A percentile compares a stretch with the other conserved stretches of the same genome.
Conservation (phyloP, 2,113 vertebrate species). For the Equus quagga region DNA sequence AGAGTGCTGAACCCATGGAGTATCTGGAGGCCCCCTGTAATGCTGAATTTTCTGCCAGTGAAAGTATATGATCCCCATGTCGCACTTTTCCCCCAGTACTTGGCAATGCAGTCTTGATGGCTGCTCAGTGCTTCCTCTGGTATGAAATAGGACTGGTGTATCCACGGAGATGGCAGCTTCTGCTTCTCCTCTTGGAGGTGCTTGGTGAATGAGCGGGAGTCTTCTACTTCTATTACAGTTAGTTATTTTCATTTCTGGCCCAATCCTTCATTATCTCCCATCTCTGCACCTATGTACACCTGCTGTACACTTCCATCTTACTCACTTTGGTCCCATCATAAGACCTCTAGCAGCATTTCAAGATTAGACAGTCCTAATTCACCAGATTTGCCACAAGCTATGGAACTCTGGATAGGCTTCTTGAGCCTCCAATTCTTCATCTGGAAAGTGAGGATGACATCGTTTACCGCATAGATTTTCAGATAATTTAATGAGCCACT, state of each 20-base stretch:
- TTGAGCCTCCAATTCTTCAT: background rate
- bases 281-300: background rate
- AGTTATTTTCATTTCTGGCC: background rate
- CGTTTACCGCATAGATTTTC: background rate
- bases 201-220: background rate
- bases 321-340: background rate
- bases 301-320: background rate
- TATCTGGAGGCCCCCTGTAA: background rate
- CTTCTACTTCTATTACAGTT: background rate
- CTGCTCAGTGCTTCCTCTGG: background rate
- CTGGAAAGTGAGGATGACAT: background rate
- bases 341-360: background rate
- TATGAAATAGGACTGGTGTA: background rate
- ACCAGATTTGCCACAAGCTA: background rate
- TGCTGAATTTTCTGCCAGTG: background rate
- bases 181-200: background rate
- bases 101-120: background rate
- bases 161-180: background rate
- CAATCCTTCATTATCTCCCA: background rate
- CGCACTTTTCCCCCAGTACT: background rate
- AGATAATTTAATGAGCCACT: background rate
- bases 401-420: background rate
- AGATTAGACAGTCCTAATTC: background rate
- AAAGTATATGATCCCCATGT: background rate
- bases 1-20: background rate